Evolutionary conservation across 2,113 vertebrate genomes (phyloP), one percentile per base, ranked within the genome.

Genomic region (Cebus imitator): DNA sequence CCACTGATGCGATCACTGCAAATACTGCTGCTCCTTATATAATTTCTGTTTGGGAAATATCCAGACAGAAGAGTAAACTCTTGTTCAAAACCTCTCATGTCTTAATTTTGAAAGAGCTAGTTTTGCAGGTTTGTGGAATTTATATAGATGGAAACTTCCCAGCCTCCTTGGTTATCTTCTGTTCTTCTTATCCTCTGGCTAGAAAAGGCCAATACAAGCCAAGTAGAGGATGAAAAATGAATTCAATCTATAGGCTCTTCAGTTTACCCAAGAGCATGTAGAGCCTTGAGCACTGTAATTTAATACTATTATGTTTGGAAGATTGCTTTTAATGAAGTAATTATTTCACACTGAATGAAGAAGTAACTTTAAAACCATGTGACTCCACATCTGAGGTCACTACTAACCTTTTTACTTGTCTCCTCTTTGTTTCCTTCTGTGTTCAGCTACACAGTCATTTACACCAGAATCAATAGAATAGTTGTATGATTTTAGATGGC

Each of bases 91-190:
- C 81, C 81, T 90, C 72, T 52, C 64, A 52, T 27, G 0, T 50
- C 27, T 91, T 91, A 57, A 81, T 91, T 90, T 93, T 87, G 61
- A 76, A 95, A 96, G n/a, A 92, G 78, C 93, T 89, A 30, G 73
- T 64, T 87, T 95, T 79, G 43, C 66, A 94, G 91, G 66, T 81
- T 89, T 92, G 81, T 87, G 64, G 90, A 88, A 96, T 94, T 78
- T 86, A 45, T 78, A 57, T 23, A 48, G 66, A 95, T 68, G 78
- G 90, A 81, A 72, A 78, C 45, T 76, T 87, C 57, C 43, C 83
- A 86, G 30, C 25, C n/a, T 94, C 87, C 50, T 73, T 83, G 87
- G 87, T 92, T 48, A 43, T 90, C 73, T 95, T 94, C 93, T 94
- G 66, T 85, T 96, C 86, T 6, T 87, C 75, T 72, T 27, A 43